phyloP scores from a whole-genome alignment of 2,113 vertebrate species.

The Coregonus clupeaformis region DNA sequence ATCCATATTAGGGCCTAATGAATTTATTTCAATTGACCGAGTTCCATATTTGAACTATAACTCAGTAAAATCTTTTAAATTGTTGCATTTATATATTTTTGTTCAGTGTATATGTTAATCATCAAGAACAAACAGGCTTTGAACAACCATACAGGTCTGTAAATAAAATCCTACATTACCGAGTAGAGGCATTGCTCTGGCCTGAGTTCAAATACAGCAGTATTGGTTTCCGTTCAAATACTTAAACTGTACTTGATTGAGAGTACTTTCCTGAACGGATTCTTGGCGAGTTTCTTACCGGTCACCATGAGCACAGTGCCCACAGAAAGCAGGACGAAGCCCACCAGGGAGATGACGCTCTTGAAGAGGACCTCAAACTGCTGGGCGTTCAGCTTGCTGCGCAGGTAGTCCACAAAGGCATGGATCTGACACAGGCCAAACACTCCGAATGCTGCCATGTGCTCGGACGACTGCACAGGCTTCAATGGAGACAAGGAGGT shows the following conservation, averaged over 20 bases:
- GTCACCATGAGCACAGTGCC: conserved; percentile 93
- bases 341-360: conserved; percentile 93
- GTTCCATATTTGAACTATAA: too few relatives aligned
- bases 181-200: not conserved
- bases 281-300: conserved; percentile 66
- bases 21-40: too few relatives aligned
- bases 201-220: too few relatives aligned
- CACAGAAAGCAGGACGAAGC: conserved; percentile 84
- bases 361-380: conserved; percentile 97
- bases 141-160: not conserved
- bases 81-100: too few relatives aligned
- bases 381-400: conserved; percentile 93
- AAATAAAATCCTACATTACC: not conserved
- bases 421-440: conserved; percentile 97
- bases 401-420: conserved; percentile 94
- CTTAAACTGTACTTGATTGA: too few relatives aligned
- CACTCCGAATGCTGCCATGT: conserved; percentile 97
- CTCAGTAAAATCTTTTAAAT: too few relatives aligned
- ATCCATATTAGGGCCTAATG: too few relatives aligned
- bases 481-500: conserved; percentile 44
- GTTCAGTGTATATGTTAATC: too few relatives aligned
- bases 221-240: too few relatives aligned
- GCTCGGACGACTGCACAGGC: conserved; percentile 96
- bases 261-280: too few relatives aligned
- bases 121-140: not conserved